Evolutionary conservation across 1,140 invertebrate species (phyloP).

Genomic region (Conus ventricosus): DNA sequence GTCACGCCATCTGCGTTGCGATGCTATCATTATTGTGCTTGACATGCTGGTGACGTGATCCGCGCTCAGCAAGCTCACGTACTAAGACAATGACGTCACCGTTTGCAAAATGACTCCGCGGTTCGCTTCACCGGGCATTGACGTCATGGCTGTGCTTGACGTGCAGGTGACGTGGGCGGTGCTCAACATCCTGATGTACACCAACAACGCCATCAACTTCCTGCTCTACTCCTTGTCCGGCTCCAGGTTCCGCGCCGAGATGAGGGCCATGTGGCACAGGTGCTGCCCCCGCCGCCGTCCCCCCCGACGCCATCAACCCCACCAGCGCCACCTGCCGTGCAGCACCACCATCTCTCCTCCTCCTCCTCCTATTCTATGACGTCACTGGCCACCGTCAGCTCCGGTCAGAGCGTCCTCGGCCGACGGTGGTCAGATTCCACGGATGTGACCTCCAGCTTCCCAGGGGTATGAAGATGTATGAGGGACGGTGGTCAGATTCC

Average conservation of each 20-base stretch:
- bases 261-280: slow-evolving; percentile 33
- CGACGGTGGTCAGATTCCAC: background rate
- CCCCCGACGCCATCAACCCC: background rate
- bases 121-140: no score
- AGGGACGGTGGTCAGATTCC: no score
- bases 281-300: background rate
- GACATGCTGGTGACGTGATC: no score
- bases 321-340: background rate
- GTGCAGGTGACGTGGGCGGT: slow-evolving; percentile 12
- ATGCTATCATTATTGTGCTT: no score
- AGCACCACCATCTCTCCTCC: background rate
- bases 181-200: slow-evolving; percentile 53
- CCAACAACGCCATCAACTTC: slow-evolving; percentile 64
- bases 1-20: no score
- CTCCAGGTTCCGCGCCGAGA: slow-evolving; percentile 54
- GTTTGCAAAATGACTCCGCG: no score
- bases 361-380: background rate
- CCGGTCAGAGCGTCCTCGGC: background rate
- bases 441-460: background rate
- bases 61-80: no score
- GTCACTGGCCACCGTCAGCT: background rate
- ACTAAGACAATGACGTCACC: no score
- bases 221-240: slow-evolving; percentile 62
- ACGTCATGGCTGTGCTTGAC: no score
- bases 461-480: background rate